Percentiles rank a stretch among this genome's conserved stretches.
phyloP scores from a whole-genome alignment of 2,888 invertebrate species.

The Chrysolina haemoptera region DNA sequence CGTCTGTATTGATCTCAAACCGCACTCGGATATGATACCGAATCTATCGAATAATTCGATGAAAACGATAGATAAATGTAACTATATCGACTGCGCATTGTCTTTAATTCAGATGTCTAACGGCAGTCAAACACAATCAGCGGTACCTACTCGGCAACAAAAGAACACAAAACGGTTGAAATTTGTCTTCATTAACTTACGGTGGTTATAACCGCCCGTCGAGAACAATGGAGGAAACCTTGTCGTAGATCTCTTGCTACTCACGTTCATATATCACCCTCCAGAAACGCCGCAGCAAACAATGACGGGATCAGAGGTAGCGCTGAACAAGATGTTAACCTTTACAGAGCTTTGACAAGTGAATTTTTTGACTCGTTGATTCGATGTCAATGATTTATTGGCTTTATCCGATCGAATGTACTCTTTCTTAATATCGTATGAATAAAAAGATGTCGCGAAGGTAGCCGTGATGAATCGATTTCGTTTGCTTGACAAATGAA shows the following conservation, averaged over 20 bases:
- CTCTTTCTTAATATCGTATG: constrained; percentile 12
- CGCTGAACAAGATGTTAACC: constrained; percentile 59
- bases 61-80: constrained; percentile 30
- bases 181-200: constrained; percentile 70
- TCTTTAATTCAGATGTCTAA: constrained; percentile 58
- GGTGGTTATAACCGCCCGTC: constrained; percentile 67
- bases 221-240: constrained; percentile 66
- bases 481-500: constrained; percentile 17
- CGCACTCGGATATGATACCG: not conserved
- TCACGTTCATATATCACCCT: constrained; percentile 64
- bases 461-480: constrained; percentile 10
- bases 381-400: constrained; percentile 51
- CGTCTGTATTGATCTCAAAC: not conserved
- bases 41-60: not conserved
- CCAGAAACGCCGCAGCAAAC: constrained; percentile 46
- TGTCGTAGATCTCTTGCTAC: constrained; percentile 63
- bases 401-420: constrained; percentile 19
- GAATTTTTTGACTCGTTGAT: constrained; percentile 53
- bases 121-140: constrained; percentile 65
- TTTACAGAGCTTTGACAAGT: constrained; percentile 57
- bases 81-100: constrained; percentile 48
- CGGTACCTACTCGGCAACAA: constrained; percentile 57
- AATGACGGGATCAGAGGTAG: constrained; percentile 48
- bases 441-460: constrained; percentile 17
- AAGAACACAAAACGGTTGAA: constrained; percentile 57